A percentile compares a stretch with the other conserved stretches of the same genome.
phyloP scores from a whole-genome alignment of 2,113 vertebrate genomes.

The Bolborhynchus lineola region DNA sequence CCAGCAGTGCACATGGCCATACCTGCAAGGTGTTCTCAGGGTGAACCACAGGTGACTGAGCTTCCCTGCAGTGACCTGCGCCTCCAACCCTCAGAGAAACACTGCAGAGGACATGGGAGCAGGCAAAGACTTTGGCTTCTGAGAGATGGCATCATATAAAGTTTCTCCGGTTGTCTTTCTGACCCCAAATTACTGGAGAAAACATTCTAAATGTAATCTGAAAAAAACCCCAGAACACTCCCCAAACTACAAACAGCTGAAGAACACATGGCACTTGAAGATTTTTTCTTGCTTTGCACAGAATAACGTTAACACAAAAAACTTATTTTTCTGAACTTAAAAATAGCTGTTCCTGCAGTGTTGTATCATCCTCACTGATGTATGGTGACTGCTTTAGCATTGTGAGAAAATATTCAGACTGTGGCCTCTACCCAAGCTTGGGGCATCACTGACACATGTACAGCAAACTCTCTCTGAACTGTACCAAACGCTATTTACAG shows the following conservation, averaged over 20 bases:
- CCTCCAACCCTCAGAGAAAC: background rate
- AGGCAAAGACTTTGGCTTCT: background rate
- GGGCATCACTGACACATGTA: background rate
- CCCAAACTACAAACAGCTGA: background rate
- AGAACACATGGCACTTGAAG: background rate
- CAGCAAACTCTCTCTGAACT: background rate
- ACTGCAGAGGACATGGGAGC: background rate
- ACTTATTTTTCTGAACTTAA: background rate
- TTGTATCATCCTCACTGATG: background rate
- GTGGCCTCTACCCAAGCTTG: background rate
- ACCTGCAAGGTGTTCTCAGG: background rate
- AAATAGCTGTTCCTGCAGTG: background rate
- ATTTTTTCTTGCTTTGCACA: background rate
- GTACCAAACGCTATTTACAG: background rate
- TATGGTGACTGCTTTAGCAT: accelerated
- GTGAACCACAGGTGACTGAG: accelerated
- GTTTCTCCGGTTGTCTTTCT: background rate
- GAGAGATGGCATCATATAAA: background rate
- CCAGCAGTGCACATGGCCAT: background rate
- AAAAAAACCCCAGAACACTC: background rate
- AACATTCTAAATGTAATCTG: background rate
- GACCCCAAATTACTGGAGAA: background rate
- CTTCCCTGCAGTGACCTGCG: background rate
- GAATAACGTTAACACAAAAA: background rate
- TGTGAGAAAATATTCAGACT: background rate